A percentile compares a stretch with the other conserved stretches of the same genome.
phyloP scores from a whole-genome alignment of 2,888 invertebrate species.

The Sarcophaga rosellei region DNA sequence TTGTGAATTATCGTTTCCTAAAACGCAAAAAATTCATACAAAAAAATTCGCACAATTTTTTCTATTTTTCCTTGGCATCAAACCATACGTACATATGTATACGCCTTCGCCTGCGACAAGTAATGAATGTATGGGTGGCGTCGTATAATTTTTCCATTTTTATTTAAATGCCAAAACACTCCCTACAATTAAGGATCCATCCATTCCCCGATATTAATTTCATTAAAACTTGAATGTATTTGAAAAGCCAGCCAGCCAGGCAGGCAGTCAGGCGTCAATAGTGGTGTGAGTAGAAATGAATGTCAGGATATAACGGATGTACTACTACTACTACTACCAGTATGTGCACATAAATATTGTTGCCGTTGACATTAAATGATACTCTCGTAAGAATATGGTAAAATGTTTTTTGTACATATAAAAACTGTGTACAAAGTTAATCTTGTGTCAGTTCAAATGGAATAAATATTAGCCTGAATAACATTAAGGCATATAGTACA shows the following conservation, averaged over 20 bases:
- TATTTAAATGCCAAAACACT: slow-evolving; percentile 56
- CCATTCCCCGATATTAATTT: slow-evolving; percentile 27
- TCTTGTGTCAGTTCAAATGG: slow-evolving; percentile 42
- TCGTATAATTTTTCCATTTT: slow-evolving; percentile 1
- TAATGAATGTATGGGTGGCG: slow-evolving; percentile 5
- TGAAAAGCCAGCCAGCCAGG: neutral
- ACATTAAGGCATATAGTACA: neutral
- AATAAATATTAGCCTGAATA: slow-evolving; percentile 46
- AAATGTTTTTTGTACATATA: too few relatives aligned
- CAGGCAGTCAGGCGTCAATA: neutral
- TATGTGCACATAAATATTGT: neutral
- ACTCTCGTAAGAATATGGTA: neutral
- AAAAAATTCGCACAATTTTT: neutral
- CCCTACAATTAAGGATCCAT: slow-evolving; percentile 32
- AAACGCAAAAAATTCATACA: neutral
- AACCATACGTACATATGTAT: neutral
- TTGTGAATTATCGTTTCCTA: neutral
- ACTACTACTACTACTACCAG: neutral
- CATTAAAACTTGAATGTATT: slow-evolving; percentile 1
- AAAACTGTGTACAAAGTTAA: slow-evolving; percentile 35
- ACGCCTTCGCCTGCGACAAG: neutral
- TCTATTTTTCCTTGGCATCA: too few relatives aligned
- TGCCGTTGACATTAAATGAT: slow-evolving; percentile 17
- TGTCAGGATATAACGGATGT: too few relatives aligned
- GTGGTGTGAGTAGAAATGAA: too few relatives aligned